A percentile compares a stretch with the other conserved stretches of the same genome.
Conservation (phyloP, 2,888 invertebrate genomes). For the Leucophenga montana region DNA sequence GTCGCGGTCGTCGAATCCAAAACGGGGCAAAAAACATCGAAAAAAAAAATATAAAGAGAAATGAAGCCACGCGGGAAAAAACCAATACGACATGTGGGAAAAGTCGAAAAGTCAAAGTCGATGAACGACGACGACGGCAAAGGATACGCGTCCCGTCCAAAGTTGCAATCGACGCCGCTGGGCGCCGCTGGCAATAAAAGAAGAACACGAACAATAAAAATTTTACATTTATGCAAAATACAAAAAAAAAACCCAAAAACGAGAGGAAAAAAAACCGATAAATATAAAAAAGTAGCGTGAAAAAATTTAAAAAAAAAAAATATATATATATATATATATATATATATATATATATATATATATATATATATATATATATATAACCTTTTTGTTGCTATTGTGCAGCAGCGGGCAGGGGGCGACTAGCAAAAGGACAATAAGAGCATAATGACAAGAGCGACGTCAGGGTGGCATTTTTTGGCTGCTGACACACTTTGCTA, state of each 20-base stretch:
- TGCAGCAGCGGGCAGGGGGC: not conserved
- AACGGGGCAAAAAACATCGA: slow-evolving; percentile 38
- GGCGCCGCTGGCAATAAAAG: slow-evolving; percentile 61
- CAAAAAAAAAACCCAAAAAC: slow-evolving; percentile 25
- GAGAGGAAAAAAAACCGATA: slow-evolving; percentile 24
- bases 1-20: slow-evolving; percentile 1
- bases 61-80: slow-evolving; percentile 61
- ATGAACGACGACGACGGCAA: slow-evolving; percentile 4
- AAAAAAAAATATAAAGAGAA: slow-evolving; percentile 33
- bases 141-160: not conserved
- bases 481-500: not conserved
- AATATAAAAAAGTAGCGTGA: slow-evolving; percentile 21
- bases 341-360: slow-evolving; percentile 18
- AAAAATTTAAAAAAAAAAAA: slow-evolving; percentile 13
- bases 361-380: slow-evolving; percentile 20
- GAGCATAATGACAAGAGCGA: not conserved
- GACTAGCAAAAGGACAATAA: not conserved
- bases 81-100: slow-evolving; percentile 65
- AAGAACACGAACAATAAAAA: slow-evolving; percentile 63
- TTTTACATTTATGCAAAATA: slow-evolving; percentile 54
- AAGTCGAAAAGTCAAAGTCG: slow-evolving; percentile 55
- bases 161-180: slow-evolving; percentile 42
- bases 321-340: slow-evolving; percentile 14
- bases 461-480: not conserved
- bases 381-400: slow-evolving; percentile 36